Evolutionary conservation across 2,113 vertebrate genomes (phyloP).

Genomic region (Sinocyclocheilus anophthalmus): DNA sequence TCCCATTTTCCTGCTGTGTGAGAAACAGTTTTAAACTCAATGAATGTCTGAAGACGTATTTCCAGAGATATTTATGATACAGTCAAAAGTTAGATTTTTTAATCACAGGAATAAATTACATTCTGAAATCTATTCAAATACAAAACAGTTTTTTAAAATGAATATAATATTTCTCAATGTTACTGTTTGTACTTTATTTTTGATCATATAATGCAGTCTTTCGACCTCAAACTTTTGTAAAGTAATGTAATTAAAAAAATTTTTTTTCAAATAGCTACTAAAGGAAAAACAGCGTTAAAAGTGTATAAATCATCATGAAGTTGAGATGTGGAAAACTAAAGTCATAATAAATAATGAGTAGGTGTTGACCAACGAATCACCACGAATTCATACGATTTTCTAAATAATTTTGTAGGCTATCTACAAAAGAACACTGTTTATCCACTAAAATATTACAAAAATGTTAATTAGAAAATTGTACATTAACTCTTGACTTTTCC

Average conservation of each 20-base stretch:
- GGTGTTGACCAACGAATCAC: background rate
- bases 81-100: background rate
- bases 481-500: background rate
- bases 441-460: background rate
- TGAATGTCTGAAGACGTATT: background rate
- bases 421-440: background rate
- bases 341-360: background rate
- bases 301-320: background rate
- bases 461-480: background rate
- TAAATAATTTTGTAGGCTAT: background rate
- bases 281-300: background rate
- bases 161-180: too few relatives aligned
- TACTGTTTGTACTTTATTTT: background rate
- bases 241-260: background rate
- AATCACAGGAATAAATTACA: background rate
- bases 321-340: background rate
- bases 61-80: background rate
- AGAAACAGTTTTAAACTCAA: slow-evolving; percentile 14
- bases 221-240: background rate
- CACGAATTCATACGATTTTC: background rate
- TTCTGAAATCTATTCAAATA: background rate
- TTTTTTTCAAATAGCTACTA: background rate
- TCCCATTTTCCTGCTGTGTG: slow-evolving; percentile 83
- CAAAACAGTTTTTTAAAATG: too few relatives aligned
- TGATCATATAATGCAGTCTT: background rate